Base-by-base conservation (phyloP, 2,113 vertebrate genomes). In the Psilopogon haemacephalus region DNA sequence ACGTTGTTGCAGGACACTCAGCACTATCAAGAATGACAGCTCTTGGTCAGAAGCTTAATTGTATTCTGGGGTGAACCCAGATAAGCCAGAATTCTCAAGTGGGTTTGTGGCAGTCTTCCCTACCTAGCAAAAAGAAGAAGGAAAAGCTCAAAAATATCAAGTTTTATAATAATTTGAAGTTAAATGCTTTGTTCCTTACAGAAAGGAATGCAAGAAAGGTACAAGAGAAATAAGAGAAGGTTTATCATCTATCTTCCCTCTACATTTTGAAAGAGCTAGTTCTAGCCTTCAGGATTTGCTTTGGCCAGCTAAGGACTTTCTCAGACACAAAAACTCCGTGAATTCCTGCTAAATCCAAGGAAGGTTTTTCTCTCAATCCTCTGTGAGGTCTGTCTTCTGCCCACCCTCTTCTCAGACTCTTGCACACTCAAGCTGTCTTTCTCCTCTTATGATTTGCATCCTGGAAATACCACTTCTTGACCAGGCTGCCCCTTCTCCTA, bases 111-210 rank as follows among this genome's bases (percentile, higher is more conserved):
- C 4, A 56, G 7, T 14, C 20, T 86, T 89, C 62, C 12, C 26
- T 52, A 52, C 1, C 4, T 32, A 1, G 1, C 42, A 3, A 18
- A 37, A 18, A 8, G 24, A 30, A 30, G 30, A 6, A 14, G 9
- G 37, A 11, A 4, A 17, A 20, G 2, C 3, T n/a, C 4, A 62
- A 52, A 86, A 32, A 11, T 2, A 1, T 13, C 17, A 71, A 18
- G 4, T 84, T 71, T 82, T 37, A 26, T 15, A 32, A 59, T 15
- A 91, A 40, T 2, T 28, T 67, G 33, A 85, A 67, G 32, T 20
- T 55, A 24, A 93, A 71, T 38, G 54, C 3, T 72, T 54, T 20
- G 21, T 19, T 21, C 46, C 24, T 55, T 68, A 59, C 4, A 55
- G 46, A 12, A 50, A 63, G 14, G 14, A 44, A 65, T 23, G 37